These are phyloP conservation scores for Peromyscus maniculatus DNA, from an alignment of 2,113 vertebrate genomes.

Conservation along the genomic window DNA sequence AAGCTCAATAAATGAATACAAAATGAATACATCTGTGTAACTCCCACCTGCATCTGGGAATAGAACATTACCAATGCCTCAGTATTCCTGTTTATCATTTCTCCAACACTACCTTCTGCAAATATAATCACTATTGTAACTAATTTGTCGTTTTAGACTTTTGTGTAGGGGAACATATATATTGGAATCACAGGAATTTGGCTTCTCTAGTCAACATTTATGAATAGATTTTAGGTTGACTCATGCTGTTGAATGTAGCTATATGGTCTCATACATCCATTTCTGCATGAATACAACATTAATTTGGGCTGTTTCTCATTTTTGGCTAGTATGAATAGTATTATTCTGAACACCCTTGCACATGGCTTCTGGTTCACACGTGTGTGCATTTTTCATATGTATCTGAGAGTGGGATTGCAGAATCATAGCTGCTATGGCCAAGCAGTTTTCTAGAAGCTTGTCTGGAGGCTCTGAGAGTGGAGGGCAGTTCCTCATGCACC, in stretches of 20 bases:
- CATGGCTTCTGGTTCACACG: background rate
- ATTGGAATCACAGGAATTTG: background rate
- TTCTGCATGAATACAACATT: background rate
- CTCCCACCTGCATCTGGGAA: conserved; percentile 27
- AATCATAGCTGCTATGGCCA: background rate
- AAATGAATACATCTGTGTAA: background rate
- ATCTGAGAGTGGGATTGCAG: background rate
- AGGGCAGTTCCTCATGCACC: no score
- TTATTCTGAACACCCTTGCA: conserved; percentile 9
- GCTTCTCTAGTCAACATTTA: background rate
- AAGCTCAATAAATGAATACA: background rate
- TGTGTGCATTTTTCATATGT: background rate
- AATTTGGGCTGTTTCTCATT: background rate
- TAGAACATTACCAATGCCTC: background rate
- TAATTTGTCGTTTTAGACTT: background rate
- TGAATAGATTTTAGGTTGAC: background rate
- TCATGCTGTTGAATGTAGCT: background rate
- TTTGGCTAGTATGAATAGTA: conserved; percentile 8
- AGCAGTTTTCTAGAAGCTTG: background rate
- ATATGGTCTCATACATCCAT: conserved; percentile 34
- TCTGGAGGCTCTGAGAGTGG: background rate
- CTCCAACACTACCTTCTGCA: background rate
- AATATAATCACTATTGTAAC: background rate
- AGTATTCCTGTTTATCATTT: background rate
- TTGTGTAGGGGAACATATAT: background rate